Base-by-base conservation (phyloP, 2,888 invertebrate genomes). In the Aphidius colemani region DNA sequence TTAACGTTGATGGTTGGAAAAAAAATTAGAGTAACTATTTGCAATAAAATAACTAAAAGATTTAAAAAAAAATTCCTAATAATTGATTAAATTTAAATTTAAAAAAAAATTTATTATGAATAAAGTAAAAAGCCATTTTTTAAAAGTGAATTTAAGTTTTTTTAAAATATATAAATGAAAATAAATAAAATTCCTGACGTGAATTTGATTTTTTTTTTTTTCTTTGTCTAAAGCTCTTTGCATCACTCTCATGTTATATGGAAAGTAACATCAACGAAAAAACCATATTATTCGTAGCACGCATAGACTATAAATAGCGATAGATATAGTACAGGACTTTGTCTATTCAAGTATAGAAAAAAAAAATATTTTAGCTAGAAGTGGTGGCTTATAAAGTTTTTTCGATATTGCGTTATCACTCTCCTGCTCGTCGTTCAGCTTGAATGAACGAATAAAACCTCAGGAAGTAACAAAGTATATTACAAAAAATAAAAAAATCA, bases 371-470 rank as follows among this genome's bases (percentile, higher is more conserved):
- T 30, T 30, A 30, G n/a, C 45, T 30, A 11, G 11, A 46, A 59
- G 59, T 59, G 61, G 75, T 71, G 69, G 71, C 75, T 75, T 75
- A 73, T 74, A 72, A 55, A 77, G 70, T 74, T 76, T 68, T 63
- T 43, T 53, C 70, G 72, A 76, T 76, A 75, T 75, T 75, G 74
- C 76, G 74, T 77, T 79, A 78, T 78, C 76, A 75, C 74, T 75
- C 73, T 69, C 66, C 10, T 39, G 45, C 48, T 50, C 61, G 44
- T 43, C 51, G 49, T 50, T 45, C 58, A 43, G 48, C 51, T 46
- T 48, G 45, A 61, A 56, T 53, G 57, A 43, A 59, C 56, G 56
- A 40, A n/a, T n/a, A 8, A 49, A 56, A 39, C 39, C 30, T 30
- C 55, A 39, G n/a, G 44, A 11, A 7, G 7, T 53, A 30, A 53